Conservation (phyloP, 2,797 vertebrate species). For the Phoeniculus purpureus region DNA sequence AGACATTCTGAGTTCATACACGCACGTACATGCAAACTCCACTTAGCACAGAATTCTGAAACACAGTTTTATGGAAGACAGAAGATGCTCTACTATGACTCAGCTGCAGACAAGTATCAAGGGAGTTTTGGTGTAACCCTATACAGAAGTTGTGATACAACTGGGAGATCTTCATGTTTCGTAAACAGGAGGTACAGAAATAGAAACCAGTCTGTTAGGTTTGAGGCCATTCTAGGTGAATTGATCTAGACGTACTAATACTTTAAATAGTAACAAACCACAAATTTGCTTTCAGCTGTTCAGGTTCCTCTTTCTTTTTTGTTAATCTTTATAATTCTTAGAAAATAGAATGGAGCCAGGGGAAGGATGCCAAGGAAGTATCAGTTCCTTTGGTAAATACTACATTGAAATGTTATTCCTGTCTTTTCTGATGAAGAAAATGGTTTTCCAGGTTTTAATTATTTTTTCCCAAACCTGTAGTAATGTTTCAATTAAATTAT, state of each 20-base stretch:
- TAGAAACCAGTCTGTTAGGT: background rate
- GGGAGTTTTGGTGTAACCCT: background rate
- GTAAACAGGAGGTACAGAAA: background rate
- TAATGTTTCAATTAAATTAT: background rate
- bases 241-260: background rate
- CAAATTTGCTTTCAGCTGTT: background rate
- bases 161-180: background rate
- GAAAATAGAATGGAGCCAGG: background rate
- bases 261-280: background rate
- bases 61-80: background rate
- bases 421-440: background rate
- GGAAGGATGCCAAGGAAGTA: background rate
- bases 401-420: background rate
- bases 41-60: background rate
- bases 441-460: background rate
- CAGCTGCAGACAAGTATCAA: background rate
- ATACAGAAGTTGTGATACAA: background rate
- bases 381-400: background rate
- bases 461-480: background rate
- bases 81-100: background rate
- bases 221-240: background rate
- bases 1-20: background rate
- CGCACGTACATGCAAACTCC: background rate
- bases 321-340: background rate
- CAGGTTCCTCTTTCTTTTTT: constrained; percentile 9